Base-by-base conservation (phyloP, 2,797 vertebrate species). In the Zenarchopterus dispar region DNA sequence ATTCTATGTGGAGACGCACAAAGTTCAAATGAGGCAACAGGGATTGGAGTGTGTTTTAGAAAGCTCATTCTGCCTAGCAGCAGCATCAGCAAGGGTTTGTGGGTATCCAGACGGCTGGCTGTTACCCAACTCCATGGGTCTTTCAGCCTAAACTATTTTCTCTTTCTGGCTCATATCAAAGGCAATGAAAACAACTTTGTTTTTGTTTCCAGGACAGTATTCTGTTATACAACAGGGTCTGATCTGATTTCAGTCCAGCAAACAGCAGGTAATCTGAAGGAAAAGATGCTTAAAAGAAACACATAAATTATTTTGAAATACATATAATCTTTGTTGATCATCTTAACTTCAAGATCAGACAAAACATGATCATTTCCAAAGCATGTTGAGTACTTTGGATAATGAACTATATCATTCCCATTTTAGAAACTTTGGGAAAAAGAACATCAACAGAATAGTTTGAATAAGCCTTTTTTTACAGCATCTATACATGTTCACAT, bases 41-140 rank as follows among this genome's bases (percentile, higher is more conserved):
- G 57, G 31, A 4, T 71, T 56, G 50, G 59, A 58, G 44, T 81
- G 59, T 24, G 56, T 51, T 52, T 63, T 28, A 11, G 4, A 63
- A 63, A 61, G 41, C 31, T 11, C 28, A 41, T 54, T 78, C 69
- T 84, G 77, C 68, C 73, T 46, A 58, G 72, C 58, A 78, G 68
- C 77, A 77, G 55, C 44, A 50, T 48, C 51, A 70, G 62, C 67
- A 73, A 73, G 8, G 53, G 50, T 75, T 80, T 77, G 43, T 69
- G 63, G 75, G 70, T 85, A 65, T 67, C 39, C 58, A 73, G 61
- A 64, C 67, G 50, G 45, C 36, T 82, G 83, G 78, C 73, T 56
- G 47, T 43, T 22, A 36, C 58, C 73, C 78, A 78, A 70, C 23
- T 60, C 67, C 62, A 24, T 50, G 52, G 48, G 67, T 80, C 68